Percentiles rank a stretch among this genome's conserved stretches.
These are phyloP conservation scores for Enteromius fasciolatus DNA, from an alignment of 2,797 vertebrate species.

Conservation along the genomic window DNA sequence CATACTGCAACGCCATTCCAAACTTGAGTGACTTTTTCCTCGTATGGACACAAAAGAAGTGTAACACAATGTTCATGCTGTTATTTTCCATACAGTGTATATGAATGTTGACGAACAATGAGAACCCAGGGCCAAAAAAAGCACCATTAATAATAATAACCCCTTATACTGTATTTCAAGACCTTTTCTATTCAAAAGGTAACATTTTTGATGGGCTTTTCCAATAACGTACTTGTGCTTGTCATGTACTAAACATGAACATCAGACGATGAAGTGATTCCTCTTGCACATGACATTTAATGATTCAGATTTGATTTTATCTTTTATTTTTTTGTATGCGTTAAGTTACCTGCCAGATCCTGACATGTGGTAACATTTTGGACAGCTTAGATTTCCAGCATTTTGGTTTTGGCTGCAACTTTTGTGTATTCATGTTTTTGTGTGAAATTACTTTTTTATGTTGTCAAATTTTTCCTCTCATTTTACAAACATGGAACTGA, in stretches of 20 bases:
- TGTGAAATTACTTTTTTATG: slow-evolving; percentile 47
- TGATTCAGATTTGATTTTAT: slow-evolving; percentile 28
- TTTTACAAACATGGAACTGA: slow-evolving; percentile 55
- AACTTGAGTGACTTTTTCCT: background rate
- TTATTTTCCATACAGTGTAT: background rate
- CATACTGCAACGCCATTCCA: background rate
- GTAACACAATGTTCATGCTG: background rate
- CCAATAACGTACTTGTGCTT: background rate
- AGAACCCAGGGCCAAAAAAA: background rate
- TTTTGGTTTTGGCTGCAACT: slow-evolving; percentile 47
- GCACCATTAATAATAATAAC: background rate
- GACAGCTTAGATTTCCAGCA: slow-evolving; percentile 46
- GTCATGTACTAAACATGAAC: background rate
- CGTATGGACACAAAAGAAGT: background rate
- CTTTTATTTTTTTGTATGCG: slow-evolving; percentile 34
- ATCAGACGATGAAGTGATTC: background rate
- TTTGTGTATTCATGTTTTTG: slow-evolving; percentile 43
- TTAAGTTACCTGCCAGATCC: slow-evolving; percentile 42
- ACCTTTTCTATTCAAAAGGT: background rate
- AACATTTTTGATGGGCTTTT: background rate
- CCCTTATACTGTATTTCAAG: background rate
- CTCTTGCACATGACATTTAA: slow-evolving; percentile 39
- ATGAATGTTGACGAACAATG: background rate
- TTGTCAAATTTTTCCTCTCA: slow-evolving; percentile 48
- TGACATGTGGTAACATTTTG: slow-evolving; percentile 56